These are phyloP conservation scores for Gambusia affinis DNA, from an alignment of 2,113 vertebrate genomes.

Conservation along the genomic window DNA sequence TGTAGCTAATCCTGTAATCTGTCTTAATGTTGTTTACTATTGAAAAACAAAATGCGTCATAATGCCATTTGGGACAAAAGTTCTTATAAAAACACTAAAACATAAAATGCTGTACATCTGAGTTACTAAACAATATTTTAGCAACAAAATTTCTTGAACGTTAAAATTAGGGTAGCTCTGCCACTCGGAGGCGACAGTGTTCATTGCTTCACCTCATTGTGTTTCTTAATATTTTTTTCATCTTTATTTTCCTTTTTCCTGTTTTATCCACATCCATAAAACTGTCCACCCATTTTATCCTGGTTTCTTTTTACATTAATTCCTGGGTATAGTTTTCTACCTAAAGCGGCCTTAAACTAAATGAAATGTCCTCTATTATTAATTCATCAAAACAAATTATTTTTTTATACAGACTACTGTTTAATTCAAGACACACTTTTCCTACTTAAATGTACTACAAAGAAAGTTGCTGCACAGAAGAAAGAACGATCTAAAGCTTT, in stretches of 20 bases:
- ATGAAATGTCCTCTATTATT: background rate
- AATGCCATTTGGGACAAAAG: no score
- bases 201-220: conserved; percentile 7
- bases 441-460: background rate
- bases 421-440: background rate
- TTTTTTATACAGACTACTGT: background rate
- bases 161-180: background rate
- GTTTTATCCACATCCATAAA: background rate
- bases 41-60: background rate
- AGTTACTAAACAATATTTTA: background rate
- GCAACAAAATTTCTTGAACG: background rate
- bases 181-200: conserved; percentile 61
- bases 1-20: background rate
- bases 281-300: background rate
- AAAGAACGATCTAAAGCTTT: background rate
- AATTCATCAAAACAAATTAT: background rate
- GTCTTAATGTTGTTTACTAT: background rate
- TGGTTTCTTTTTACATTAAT: background rate
- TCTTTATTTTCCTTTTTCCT: background rate
- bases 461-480: background rate
- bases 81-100: no score
- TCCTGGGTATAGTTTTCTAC: background rate
- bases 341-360: background rate
- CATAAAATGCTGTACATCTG: background rate
- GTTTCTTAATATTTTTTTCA: conserved; percentile 4